phyloP scores from a whole-genome alignment of 2,888 invertebrate species.

The Diploptera punctata region DNA sequence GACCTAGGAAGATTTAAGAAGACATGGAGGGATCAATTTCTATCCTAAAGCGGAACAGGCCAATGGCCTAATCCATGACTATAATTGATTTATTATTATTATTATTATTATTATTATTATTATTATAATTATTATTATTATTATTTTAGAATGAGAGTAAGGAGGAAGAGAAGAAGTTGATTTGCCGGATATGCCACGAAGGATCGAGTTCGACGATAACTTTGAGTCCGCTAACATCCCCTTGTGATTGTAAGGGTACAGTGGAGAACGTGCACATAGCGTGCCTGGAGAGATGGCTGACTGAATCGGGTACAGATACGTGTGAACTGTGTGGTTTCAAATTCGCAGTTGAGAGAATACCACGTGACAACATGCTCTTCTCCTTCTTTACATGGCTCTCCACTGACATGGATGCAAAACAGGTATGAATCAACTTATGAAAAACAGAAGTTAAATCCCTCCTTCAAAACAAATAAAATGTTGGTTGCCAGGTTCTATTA shows the following conservation, averaged over 20 bases:
- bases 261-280: constrained; percentile 25
- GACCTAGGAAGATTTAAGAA: too few relatives aligned
- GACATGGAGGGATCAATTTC: too few relatives aligned
- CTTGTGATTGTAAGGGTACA: constrained; percentile 26
- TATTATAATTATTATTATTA: too few relatives aligned
- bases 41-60: too few relatives aligned
- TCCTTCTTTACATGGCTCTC: constrained; percentile 23
- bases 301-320: constrained; percentile 11
- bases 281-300: constrained; percentile 33
- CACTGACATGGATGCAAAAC: constrained; percentile 15
- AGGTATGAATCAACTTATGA: too few relatives aligned
- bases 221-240: constrained; percentile 1
- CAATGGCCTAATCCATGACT: too few relatives aligned
- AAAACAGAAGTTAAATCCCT: too few relatives aligned
- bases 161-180: not conserved
- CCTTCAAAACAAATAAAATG: too few relatives aligned
- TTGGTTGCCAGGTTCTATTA: too few relatives aligned
- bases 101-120: too few relatives aligned
- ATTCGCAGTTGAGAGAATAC: constrained; percentile 12
- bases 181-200: constrained; percentile 29
- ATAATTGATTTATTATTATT: too few relatives aligned
- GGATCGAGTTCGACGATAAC: not conserved
- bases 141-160: too few relatives aligned
- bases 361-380: not conserved
- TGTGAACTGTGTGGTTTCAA: constrained; percentile 32